Conservation (phyloP, 35 echinoderm and acorn worm genomes). For the Acanthaster planci region DNA sequence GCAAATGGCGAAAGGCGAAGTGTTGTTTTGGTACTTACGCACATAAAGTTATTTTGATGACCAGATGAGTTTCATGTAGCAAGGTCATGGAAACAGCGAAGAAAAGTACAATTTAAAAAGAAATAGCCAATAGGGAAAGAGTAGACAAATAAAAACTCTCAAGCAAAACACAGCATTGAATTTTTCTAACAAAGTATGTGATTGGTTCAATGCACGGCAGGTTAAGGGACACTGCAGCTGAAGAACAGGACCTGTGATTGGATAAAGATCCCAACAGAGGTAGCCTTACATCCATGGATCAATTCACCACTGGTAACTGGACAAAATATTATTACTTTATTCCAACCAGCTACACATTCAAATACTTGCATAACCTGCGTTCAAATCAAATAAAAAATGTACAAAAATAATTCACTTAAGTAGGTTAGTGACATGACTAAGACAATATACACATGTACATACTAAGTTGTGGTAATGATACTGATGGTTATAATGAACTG, state of each 20-base stretch:
- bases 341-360: too few relatives aligned
- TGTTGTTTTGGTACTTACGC: not conserved
- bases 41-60: not conserved
- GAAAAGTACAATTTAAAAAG: slow-evolving; percentile 14
- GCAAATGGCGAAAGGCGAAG: too few relatives aligned
- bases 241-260: slow-evolving; percentile 17
- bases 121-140: slow-evolving; percentile 29
- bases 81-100: not conserved
- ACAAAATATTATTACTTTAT: not conserved
- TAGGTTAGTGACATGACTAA: too few relatives aligned
- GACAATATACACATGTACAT: too few relatives aligned
- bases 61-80: not conserved
- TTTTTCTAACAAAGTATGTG: not conserved
- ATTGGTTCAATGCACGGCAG: not conserved
- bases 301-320: not conserved
- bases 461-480: too few relatives aligned
- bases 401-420: too few relatives aligned
- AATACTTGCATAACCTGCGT: too few relatives aligned
- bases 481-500: too few relatives aligned
- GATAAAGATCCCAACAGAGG: not conserved
- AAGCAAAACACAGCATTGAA: not conserved
- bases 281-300: not conserved
- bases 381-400: too few relatives aligned
- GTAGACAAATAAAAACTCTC: not conserved
- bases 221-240: not conserved